Evolutionary conservation across 2,888 invertebrate genomes (phyloP).

Genomic region (Buathra laborator): DNA sequence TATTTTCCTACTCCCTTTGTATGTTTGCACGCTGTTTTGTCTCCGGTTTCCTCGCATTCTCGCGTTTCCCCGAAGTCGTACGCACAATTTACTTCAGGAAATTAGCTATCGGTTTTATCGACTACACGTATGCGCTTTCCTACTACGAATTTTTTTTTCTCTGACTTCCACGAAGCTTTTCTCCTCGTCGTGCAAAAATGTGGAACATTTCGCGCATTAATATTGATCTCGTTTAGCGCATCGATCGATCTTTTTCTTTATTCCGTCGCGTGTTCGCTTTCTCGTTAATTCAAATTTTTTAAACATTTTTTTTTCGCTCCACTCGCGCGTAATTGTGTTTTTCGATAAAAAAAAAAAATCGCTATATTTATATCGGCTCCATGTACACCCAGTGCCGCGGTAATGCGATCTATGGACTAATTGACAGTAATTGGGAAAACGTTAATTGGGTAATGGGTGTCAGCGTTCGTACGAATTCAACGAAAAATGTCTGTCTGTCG

Average conservation of each 20-base stretch:
- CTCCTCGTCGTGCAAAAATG: neutral
- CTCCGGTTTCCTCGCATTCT: neutral
- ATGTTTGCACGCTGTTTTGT: neutral
- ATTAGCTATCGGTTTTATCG: conserved; percentile 38
- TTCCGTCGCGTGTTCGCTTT: neutral
- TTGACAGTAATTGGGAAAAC: conserved; percentile 28
- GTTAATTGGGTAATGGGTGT: conserved; percentile 41
- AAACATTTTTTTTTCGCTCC: neutral
- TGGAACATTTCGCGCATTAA: neutral
- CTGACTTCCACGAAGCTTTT: conserved; percentile 1
- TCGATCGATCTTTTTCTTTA: neutral
- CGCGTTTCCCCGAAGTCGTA: conserved; percentile 13
- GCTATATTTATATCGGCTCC: neutral
- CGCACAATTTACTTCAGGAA: conserved; percentile 32
- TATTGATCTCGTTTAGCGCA: neutral
- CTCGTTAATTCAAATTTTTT: neutral
- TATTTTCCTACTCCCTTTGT: conserved; percentile 3
- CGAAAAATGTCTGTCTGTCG: conserved; percentile 14
- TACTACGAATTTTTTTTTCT: neutral
- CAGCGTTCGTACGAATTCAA: neutral
- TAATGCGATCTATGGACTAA: conserved; percentile 35
- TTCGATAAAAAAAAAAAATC: neutral
- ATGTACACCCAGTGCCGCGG: neutral
- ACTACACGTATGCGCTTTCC: neutral
- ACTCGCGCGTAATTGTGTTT: neutral